Evolutionary conservation across 2,797 vertebrate genomes (phyloP).

Genomic region (Choloepus didactylus): DNA sequence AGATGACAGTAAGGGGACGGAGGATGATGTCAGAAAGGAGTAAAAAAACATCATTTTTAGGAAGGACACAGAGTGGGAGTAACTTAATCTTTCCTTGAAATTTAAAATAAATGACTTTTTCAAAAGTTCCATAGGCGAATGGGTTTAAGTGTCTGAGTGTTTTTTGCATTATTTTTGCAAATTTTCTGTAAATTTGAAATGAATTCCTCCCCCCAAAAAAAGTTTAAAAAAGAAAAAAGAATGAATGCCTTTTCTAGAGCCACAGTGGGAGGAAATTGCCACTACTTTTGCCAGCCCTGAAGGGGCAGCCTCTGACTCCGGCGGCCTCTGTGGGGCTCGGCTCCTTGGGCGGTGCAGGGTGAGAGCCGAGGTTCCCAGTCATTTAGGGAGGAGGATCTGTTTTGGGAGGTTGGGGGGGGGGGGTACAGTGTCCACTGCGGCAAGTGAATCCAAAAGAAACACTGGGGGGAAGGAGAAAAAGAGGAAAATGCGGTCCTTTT

Average conservation of each 20-base stretch:
- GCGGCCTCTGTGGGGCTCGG: background rate
- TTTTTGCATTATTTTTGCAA: background rate
- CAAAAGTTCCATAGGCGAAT: background rate
- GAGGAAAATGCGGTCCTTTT: background rate
- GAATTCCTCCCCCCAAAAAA: background rate
- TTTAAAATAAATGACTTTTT: background rate
- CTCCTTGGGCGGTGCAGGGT: accelerated
- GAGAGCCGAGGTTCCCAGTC: background rate
- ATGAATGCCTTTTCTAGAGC: background rate
- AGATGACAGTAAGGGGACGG: background rate
- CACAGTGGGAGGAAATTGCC: background rate
- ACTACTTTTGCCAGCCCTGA: background rate
- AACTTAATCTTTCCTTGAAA: background rate
- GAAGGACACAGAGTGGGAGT: accelerated
- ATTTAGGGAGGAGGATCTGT: background rate
- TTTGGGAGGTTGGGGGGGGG: background rate
- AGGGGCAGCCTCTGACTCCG: background rate
- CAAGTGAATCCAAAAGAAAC: background rate
- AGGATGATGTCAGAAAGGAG: background rate
- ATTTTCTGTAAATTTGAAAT: background rate
- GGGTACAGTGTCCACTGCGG: background rate
- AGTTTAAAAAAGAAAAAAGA: background rate
- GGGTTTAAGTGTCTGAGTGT: background rate
- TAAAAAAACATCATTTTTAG: background rate
- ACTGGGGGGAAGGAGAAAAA: background rate